Evolutionary conservation across 2,888 invertebrate genomes (phyloP), one percentile per base, ranked within the genome.

Genomic region (Habroteleia sp.): DNA sequence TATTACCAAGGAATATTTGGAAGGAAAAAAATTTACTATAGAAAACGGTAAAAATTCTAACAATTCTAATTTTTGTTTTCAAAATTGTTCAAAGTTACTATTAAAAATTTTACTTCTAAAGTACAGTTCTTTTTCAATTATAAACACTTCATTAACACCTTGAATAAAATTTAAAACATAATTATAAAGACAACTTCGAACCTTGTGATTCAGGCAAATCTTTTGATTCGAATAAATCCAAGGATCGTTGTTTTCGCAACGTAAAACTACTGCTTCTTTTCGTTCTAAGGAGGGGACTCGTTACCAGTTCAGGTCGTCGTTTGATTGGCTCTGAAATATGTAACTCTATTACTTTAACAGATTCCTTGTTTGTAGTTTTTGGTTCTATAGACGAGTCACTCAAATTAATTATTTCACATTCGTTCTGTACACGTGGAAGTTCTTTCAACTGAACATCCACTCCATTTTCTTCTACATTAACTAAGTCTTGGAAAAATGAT

Each of bases 221-320:
- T n/a, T n/a, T n/a, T n/a, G n/a, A n/a, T n/a, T n/a, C n/a, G n/a
- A n/a, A n/a, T n/a, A n/a, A n/a, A 13, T 69, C 63, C 5, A 68
- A 23, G 8, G 66, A 68, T n/a, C 37, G 17, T 3, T 63, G 42
- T 17, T 46, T 62, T 6, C 76, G 77, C 0, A 79, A 23, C 74
- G 66, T 79, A 16, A 81, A 66, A 39, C 82, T 74, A 41, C 81
- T 83, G 56, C 91, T 91, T 81, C 92, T 89, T 80, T 91, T 89
- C 1, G 91, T 92, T 84, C 91, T 91, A 82, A 91, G 91, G 85
- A 91, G 90, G 1, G 91, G 91, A 86, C 91, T 86, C 23, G 60
- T 72, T 1, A 81, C 41, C 3, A 83, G 68, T 20, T 85, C 81
- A 0, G 85, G 89, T n/a, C 78, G 83, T 0, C 89, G 88, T 37